Base-by-base conservation (phyloP, 1,140 invertebrate genomes). In the Drosophila pseudoobscura region DNA sequence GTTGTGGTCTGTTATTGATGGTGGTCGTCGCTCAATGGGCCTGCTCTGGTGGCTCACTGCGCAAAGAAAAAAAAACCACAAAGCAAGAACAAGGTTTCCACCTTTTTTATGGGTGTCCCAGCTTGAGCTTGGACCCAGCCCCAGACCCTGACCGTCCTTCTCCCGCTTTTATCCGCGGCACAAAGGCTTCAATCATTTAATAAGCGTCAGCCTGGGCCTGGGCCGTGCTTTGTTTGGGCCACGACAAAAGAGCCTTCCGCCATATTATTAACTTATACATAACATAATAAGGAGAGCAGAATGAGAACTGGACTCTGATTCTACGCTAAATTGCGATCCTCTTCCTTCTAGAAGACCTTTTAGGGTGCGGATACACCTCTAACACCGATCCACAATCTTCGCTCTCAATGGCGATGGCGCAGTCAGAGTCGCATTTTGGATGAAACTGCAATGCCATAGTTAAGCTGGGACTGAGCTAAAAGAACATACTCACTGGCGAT, bases 241-340 rank as follows among this genome's bases (percentile, higher is more conserved):
- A 88, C 77, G 82, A 85, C 80, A 87, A 89, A 90, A 90, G 79
- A 77, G 75, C 72, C 89, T 91, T 87, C 89, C 89, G 89, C 89
- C 85, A 84, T 91, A 73, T 89, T 91, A 91, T 91, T 91, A 91
- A 90, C 89, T 90, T 91, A 91, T 91, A 89, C 87, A 89, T 90
- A 90, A 90, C 79, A 91, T 82, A 91, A 69, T 69, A 69, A 69
- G 51, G 63, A 69, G 64, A 70, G 52, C 51, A 57, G 51, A 52
- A 57, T 44, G 62, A 20, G 22, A 13, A 13, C 17, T 24, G 46
- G 20, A 47, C 9, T 26, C 1, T 6, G 46, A 9, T 31, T 31
- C 29, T 6, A 1, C 29, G 29, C 8, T 31, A 31, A 31, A 7
- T 31, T 9, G 29, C 29, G 29, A 7, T 31, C 29, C 7, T 31